Percentiles rank a stretch among this genome's conserved stretches.
Evolutionary conservation across 2,797 vertebrate genomes (phyloP).

Genomic region (Anguilla anguilla): DNA sequence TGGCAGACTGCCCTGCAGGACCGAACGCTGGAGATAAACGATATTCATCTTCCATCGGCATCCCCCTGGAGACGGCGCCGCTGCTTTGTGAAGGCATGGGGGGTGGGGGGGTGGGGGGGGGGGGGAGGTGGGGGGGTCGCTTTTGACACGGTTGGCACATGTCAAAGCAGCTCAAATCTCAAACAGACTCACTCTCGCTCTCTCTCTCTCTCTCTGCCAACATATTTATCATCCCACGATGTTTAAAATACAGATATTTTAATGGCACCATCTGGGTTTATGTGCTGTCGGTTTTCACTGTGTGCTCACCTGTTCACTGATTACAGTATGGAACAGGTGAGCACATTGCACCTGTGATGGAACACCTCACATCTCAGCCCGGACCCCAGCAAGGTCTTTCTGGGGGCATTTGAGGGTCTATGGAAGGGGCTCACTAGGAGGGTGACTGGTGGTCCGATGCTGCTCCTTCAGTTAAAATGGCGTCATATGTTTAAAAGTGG

Average conservation of each 20-base stretch:
- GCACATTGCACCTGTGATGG: neutral
- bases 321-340: neutral
- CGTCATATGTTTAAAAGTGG: neutral
- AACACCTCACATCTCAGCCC: too few relatives aligned
- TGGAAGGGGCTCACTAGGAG: neutral
- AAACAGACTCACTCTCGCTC: neutral
- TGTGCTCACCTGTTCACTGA: neutral
- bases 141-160: slow-evolving; percentile 2
- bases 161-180: slow-evolving; percentile 22
- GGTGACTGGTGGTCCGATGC: neutral
- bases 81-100: neutral
- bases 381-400: neutral
- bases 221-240: neutral
- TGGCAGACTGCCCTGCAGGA: slow-evolving; percentile 35
- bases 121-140: neutral
- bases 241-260: neutral
- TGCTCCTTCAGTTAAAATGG: neutral
- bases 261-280: neutral
- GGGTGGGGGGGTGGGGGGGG: too few relatives aligned
- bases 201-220: too few relatives aligned
- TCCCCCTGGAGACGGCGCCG: neutral
- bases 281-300: neutral
- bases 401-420: neutral
- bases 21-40: slow-evolving; percentile 23
- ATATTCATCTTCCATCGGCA: neutral